Evolutionary conservation across 2,888 invertebrate genomes (phyloP).

Genomic region (Sarcophaga carnaria): DNA sequence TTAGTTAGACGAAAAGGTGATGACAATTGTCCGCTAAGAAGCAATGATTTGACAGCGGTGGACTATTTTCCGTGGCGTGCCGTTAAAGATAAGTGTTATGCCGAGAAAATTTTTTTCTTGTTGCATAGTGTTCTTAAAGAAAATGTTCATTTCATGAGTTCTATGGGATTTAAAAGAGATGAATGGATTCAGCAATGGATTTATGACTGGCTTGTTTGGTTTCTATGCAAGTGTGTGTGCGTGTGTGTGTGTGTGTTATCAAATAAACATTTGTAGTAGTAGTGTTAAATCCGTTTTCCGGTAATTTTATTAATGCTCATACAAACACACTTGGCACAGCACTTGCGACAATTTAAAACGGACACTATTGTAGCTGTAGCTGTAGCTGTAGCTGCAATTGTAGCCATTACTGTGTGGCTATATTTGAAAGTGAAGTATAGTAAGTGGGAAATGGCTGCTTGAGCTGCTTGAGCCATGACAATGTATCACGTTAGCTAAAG

Average conservation of each 20-base stretch:
- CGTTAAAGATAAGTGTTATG: too few species aligned
- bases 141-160: slow-evolving; percentile 32
- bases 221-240: not conserved
- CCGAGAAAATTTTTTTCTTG: too few species aligned
- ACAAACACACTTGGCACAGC: not conserved
- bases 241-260: slow-evolving; percentile 2
- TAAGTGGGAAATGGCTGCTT: too few species aligned
- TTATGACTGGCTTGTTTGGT: not conserved
- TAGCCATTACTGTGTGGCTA: not conserved
- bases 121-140: not conserved
- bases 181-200: not conserved
- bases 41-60: too few species aligned
- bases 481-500: slow-evolving; percentile 30
- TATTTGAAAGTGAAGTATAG: not conserved
- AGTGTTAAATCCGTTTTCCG: slow-evolving; percentile 45
- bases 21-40: too few species aligned
- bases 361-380: not conserved
- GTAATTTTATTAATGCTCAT: slow-evolving; percentile 10
- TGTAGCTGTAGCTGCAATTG: too few species aligned
- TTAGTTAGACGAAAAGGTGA: too few species aligned
- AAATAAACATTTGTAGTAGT: slow-evolving; percentile 23
- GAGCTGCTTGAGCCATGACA: not conserved
- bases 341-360: slow-evolving; percentile 32
- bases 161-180: not conserved
- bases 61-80: too few species aligned